Evolutionary conservation across 1,140 invertebrate genomes (phyloP).

Genomic region (Araneus ventricosus): DNA sequence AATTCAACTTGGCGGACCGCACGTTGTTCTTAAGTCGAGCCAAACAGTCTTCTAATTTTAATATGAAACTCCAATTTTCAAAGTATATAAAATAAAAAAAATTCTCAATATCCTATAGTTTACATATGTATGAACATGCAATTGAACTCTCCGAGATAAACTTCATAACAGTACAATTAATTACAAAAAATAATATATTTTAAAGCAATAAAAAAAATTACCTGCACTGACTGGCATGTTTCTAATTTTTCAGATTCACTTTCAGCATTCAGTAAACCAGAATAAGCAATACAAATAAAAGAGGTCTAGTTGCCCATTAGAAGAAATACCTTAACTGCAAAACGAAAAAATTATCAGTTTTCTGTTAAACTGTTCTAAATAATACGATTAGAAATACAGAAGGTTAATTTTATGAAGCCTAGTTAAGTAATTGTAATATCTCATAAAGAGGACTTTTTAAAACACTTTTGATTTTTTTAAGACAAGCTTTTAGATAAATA

Average conservation of each 20-base stretch:
- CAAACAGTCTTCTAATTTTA: too few relatives aligned
- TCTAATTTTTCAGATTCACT: not conserved
- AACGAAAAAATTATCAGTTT: not conserved
- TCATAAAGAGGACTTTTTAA: too few relatives aligned
- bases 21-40: too few relatives aligned
- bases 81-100: not conserved
- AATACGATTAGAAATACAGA: not conserved
- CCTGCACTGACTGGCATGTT: constrained; percentile 69
- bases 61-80: not conserved
- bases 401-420: not conserved
- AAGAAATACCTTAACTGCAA: not conserved
- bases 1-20: too few relatives aligned
- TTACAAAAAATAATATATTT: not conserved
- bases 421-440: not conserved
- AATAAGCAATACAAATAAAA: not conserved
- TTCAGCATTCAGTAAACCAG: not conserved
- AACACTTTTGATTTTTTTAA: too few relatives aligned
- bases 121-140: too few relatives aligned
- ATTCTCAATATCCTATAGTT: too few relatives aligned
- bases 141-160: too few relatives aligned
- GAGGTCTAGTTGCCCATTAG: not conserved
- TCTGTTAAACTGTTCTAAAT: not conserved
- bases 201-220: not conserved
- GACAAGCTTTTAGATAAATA: too few relatives aligned
- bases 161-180: too few relatives aligned